Conservation (phyloP, 1,140 invertebrate species). For the Mamestra configurata region DNA sequence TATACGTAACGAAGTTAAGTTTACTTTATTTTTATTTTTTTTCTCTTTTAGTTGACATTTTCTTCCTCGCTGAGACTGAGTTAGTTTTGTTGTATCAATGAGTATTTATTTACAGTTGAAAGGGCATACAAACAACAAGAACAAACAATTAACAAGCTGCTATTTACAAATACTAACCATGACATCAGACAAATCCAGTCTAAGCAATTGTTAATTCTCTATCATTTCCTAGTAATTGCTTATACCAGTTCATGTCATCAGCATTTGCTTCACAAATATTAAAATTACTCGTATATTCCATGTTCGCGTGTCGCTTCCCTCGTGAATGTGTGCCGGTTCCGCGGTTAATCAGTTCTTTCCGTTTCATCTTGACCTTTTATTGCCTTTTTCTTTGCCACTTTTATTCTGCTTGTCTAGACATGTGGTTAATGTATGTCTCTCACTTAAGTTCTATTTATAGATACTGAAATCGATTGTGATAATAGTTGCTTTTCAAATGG, state of each 20-base stretch:
- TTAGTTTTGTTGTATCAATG: not conserved
- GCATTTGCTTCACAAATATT: slow-evolving; percentile 35
- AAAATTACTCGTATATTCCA: slow-evolving; percentile 16
- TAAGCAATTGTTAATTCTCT: too few species aligned
- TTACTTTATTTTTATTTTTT: slow-evolving; percentile 25
- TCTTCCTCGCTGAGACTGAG: too few species aligned
- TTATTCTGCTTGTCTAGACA: slow-evolving; percentile 19
- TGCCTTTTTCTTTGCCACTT: slow-evolving; percentile 3
- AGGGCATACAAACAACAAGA: not conserved
- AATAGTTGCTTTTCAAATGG: not conserved
- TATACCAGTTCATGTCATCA: slow-evolving; percentile 6
- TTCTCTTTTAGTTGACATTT: not conserved
- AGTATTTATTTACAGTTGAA: not conserved
- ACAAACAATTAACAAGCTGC: not conserved
- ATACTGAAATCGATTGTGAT: not conserved
- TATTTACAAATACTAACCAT: not conserved
- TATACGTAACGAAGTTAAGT: slow-evolving; percentile 1
- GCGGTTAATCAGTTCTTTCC: slow-evolving; percentile 44
- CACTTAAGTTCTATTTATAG: not conserved
- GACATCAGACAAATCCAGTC: not conserved
- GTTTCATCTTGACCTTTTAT: slow-evolving; percentile 35
- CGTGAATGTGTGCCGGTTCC: slow-evolving; percentile 21
- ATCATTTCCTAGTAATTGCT: not conserved
- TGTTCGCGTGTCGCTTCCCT: slow-evolving; percentile 37
- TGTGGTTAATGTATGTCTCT: not conserved